Evolutionary conservation across 2,113 vertebrate genomes (phyloP).

Genomic region (Paradisaea rubra): DNA sequence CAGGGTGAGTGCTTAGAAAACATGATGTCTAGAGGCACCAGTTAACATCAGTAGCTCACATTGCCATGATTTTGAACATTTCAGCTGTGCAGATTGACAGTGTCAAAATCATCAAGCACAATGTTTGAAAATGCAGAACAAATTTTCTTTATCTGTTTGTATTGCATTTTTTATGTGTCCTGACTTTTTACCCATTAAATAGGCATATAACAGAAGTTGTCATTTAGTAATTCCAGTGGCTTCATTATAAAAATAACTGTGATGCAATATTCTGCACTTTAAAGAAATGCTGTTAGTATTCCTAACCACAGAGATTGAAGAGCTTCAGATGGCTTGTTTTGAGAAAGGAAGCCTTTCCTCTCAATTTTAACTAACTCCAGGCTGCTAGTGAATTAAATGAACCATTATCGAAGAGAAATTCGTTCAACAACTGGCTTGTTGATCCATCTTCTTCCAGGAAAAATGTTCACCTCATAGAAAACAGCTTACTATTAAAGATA

Average conservation of each 20-base stretch:
- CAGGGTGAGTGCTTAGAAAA: background rate
- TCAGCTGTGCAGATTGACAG: background rate
- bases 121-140: background rate
- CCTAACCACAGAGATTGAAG: background rate
- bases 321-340: background rate
- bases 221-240: background rate
- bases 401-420: background rate
- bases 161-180: background rate
- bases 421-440: background rate
- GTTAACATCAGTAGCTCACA: background rate
- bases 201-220: background rate
- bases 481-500: background rate
- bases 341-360: background rate
- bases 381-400: background rate
- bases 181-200: background rate
- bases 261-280: background rate
- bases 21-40: background rate
- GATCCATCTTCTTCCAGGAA: background rate
- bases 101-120: background rate
- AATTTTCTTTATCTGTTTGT: background rate
- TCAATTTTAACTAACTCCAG: background rate
- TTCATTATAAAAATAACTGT: background rate
- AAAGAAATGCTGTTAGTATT: background rate
- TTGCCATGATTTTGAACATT: constrained; percentile 13
- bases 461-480: background rate